Evolutionary conservation across 1,140 invertebrate genomes (phyloP).

Genomic region (Panulirus ornatus): DNA sequence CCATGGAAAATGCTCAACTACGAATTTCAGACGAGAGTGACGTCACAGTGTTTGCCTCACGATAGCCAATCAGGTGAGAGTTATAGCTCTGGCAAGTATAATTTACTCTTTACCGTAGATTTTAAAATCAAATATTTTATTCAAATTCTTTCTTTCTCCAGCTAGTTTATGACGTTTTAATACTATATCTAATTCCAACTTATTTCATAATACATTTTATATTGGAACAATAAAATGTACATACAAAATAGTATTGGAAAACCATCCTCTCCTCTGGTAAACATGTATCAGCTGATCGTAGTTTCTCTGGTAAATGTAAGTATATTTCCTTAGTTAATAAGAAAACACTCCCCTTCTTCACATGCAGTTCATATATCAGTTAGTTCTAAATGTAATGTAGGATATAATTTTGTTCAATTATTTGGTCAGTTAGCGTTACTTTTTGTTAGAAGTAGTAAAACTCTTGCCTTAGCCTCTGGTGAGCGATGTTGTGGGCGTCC

Average conservation of each 20-base stretch:
- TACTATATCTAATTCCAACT: too few relatives aligned
- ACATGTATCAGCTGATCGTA: conserved; percentile 11
- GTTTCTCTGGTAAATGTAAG: not conserved
- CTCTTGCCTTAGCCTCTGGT: not conserved
- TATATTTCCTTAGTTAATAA: not conserved
- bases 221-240: not conserved
- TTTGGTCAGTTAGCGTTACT: not conserved
- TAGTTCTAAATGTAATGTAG: not conserved
- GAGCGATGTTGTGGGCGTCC: not conserved
- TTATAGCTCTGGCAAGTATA: not conserved
- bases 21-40: conserved; percentile 60
- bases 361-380: not conserved
- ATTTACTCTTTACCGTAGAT: not conserved
- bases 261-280: conserved; percentile 5
- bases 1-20: conserved; percentile 56
- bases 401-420: not conserved
- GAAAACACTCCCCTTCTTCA: not conserved
- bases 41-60: conserved; percentile 66
- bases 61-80: conserved; percentile 41
- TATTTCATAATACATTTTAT: not conserved
- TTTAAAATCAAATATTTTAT: not conserved
- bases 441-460: not conserved
- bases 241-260: not conserved
- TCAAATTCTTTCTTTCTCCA: not conserved
- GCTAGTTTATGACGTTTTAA: not conserved